phyloP scores from a whole-genome alignment of 2,797 vertebrate species.

The Neomorphus geoffroyi region DNA sequence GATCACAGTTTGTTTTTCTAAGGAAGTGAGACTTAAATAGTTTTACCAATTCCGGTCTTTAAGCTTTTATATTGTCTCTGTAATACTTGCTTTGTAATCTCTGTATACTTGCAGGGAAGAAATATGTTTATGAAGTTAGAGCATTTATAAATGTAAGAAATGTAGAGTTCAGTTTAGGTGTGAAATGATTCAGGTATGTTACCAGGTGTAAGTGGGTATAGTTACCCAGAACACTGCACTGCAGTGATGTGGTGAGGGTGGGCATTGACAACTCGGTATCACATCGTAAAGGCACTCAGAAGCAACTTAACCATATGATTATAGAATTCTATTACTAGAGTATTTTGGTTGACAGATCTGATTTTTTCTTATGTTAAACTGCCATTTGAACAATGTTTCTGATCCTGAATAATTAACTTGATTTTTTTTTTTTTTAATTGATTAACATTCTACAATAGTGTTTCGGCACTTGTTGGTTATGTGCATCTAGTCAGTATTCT shows the following conservation, averaged over 20 bases:
- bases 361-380: not conserved
- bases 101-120: not conserved
- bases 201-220: not conserved
- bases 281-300: not conserved
- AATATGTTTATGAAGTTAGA: not conserved
- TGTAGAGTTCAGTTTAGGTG: not conserved
- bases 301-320: not conserved
- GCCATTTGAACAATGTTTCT: not conserved
- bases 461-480: not conserved
- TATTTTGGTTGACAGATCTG: not conserved
- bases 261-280: not conserved
- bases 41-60: not conserved
- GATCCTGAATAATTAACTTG: not conserved
- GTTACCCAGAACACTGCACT: not conserved
- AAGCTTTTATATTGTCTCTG: not conserved
- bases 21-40: not conserved
- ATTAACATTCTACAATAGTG: fast-evolving
- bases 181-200: not conserved
- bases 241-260: not conserved
- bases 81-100: not conserved
- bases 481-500: not conserved
- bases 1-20: not conserved
- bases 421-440: not conserved
- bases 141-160: not conserved
- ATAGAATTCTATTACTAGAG: not conserved